Percentiles rank a stretch among this genome's conserved stretches.
These are phyloP conservation scores for Siderastrea siderea DNA, from an alignment of 92 coral and sea anemone species.

Conservation along the genomic window DNA sequence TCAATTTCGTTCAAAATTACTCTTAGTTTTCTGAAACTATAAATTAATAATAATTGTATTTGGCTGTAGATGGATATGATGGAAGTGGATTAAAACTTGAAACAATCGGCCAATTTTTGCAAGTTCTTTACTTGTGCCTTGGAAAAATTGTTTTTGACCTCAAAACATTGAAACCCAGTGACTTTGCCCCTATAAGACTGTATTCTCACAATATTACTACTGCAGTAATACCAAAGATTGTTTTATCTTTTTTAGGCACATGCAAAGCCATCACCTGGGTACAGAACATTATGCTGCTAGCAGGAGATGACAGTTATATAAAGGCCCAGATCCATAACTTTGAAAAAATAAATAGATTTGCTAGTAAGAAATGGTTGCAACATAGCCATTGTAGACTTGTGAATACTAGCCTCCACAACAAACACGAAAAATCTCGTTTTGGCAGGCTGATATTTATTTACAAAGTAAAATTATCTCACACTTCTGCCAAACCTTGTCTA, in stretches of 20 bases:
- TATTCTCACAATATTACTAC: no score
- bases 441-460: neutral
- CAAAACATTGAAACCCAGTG: no score
- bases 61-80: no score
- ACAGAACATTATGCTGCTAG: slow-evolving; percentile 83
- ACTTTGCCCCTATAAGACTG: no score
- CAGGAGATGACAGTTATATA: neutral
- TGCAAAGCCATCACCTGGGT: slow-evolving; percentile 71
- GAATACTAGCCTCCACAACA: neutral
- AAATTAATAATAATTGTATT: no score
- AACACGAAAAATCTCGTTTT: neutral
- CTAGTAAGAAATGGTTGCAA: neutral
- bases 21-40: no score
- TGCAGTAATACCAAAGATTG: neutral
- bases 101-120: no score
- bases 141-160: no score
- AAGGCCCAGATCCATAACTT: neutral
- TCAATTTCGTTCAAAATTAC: no score
- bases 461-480: neutral
- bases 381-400: neutral
- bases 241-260: slow-evolving; percentile 65
- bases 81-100: no score
- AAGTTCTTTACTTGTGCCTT: no score
- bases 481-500: neutral
- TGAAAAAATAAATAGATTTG: no score